A percentile compares a stretch with the other conserved stretches of the same genome.
Conservation (phyloP, 2,113 vertebrate species). For the Antigone vipio region DNA sequence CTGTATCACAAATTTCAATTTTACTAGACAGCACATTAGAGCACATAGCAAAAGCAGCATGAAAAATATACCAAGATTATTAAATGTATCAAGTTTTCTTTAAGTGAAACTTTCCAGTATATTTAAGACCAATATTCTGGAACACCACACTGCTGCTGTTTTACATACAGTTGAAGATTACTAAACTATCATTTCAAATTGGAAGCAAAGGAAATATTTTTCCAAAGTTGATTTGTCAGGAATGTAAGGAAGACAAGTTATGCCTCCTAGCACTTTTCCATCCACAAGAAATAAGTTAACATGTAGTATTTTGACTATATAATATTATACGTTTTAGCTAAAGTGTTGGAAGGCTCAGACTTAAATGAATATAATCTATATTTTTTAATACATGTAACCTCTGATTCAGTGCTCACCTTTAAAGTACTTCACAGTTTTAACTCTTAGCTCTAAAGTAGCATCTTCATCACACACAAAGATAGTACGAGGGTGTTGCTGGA, state of each 20-base stretch:
- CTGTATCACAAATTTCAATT: not conserved
- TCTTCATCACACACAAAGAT: conserved; percentile 87
- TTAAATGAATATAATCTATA: not conserved
- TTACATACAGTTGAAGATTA: not conserved
- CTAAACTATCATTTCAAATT: not conserved
- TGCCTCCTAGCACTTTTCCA: not conserved
- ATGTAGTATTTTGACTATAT: not conserved
- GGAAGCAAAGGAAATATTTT: not conserved
- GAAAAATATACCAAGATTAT: not conserved
- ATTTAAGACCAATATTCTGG: not conserved
- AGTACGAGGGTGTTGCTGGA: conserved; percentile 82
- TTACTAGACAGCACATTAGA: not conserved
- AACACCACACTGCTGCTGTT: not conserved
- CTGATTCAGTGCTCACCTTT: conserved; percentile 78
- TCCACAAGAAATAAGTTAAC: not conserved
- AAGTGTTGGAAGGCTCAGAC: not conserved
- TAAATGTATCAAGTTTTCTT: not conserved
- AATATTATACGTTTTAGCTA: not conserved
- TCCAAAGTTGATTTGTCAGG: not conserved
- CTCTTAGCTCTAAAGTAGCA: conserved; percentile 83
- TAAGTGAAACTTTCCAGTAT: not conserved
- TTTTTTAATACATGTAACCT: not conserved
- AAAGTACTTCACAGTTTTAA: conserved; percentile 87
- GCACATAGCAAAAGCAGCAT: not conserved
- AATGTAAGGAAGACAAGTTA: not conserved